Conservation (phyloP, 2,113 vertebrate genomes). For the Anas platyrhynchos region DNA sequence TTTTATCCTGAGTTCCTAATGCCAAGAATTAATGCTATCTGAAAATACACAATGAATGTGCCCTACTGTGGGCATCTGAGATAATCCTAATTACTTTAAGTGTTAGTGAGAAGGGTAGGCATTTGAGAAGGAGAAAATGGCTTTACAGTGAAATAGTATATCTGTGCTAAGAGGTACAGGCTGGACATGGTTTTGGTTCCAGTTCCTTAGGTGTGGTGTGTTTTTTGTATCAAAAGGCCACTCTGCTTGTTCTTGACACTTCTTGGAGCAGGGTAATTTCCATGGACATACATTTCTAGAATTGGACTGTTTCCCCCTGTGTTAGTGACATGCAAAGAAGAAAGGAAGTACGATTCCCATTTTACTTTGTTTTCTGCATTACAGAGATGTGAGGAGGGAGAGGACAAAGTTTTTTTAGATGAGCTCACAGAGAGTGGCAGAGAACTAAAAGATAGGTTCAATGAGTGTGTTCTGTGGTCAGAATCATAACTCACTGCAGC, state of each 20-base stretch:
- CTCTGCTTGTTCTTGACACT: background rate
- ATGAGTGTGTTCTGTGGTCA: background rate
- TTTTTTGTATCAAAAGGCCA: slow-evolving; percentile 16
- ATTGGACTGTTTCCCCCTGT: background rate
- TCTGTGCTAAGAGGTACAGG: slow-evolving; percentile 54
- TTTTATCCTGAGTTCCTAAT: slow-evolving; percentile 84
- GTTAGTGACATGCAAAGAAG: background rate
- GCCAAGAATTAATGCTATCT: slow-evolving; percentile 85
- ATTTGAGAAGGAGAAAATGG: slow-evolving; percentile 55
- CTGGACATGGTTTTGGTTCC: slow-evolving; percentile 43
- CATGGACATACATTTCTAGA: rapidly evolving
- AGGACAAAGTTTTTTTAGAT: rapidly evolving
- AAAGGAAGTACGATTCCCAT: background rate
- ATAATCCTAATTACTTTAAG: slow-evolving; percentile 82
- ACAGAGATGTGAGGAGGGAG: background rate
- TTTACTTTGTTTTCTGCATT: rapidly evolving
- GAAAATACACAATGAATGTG: slow-evolving; percentile 85
- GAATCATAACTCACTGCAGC: background rate
- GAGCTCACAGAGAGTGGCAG: background rate
- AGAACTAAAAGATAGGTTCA: background rate
- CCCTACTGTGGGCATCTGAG: slow-evolving; percentile 80
- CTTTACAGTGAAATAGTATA: slow-evolving; percentile 53
- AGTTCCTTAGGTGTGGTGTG: background rate
- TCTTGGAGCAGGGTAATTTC: background rate
- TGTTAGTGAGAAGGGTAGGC: slow-evolving; percentile 80